These are phyloP conservation scores for Manacus vitellinus DNA, from an alignment of 2,113 vertebrate genomes.

Conservation along the genomic window DNA sequence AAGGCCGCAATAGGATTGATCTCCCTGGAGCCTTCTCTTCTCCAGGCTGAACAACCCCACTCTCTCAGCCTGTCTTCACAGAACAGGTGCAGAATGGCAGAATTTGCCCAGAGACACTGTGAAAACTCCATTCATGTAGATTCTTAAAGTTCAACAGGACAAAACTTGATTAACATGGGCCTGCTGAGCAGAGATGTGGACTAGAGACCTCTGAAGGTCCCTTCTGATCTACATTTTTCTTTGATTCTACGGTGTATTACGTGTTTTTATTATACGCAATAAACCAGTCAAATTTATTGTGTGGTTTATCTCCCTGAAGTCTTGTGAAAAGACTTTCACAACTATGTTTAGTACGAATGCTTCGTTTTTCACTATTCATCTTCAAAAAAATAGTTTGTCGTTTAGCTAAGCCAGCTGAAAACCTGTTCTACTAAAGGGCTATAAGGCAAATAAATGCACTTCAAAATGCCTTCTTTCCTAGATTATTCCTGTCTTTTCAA, in stretches of 20 bases:
- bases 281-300: neutral
- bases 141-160: neutral
- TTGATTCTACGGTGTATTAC: neutral
- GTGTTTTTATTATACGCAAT: neutral
- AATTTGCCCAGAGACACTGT: neutral
- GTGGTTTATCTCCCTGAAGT: neutral
- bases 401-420: neutral
- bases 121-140: neutral
- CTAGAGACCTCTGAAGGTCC: neutral
- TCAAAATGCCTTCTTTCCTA: neutral
- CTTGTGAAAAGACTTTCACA: neutral
- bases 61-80: neutral
- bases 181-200: neutral
- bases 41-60: neutral
- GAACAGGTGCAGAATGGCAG: neutral
- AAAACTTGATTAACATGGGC: neutral
- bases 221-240: neutral
- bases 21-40: neutral
- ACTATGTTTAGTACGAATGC: neutral
- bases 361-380: neutral
- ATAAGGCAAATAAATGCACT: neutral
- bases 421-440: neutral
- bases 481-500: neutral
- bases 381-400: neutral
- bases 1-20: neutral